Conservation (phyloP, 1,140 invertebrate genomes). For the Paraescarpia echinospica region DNA sequence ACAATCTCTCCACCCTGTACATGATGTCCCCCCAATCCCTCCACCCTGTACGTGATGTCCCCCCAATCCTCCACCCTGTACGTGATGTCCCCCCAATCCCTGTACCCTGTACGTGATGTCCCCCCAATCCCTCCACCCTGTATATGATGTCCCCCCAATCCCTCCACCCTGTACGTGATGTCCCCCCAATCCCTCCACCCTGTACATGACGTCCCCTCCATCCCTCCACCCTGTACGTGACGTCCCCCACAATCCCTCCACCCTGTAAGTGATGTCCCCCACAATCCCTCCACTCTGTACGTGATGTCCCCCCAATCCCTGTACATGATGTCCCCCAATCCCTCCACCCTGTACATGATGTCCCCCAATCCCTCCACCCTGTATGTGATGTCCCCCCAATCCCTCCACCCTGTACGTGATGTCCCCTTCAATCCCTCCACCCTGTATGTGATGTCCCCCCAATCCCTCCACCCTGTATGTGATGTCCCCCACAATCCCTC, state of each 20-base stretch:
- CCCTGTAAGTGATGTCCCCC: background rate
- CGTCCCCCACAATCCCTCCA: too few species aligned
- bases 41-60: background rate
- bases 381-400: too few species aligned
- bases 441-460: background rate
- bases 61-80: background rate
- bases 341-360: background rate
- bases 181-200: too few species aligned
- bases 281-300: background rate
- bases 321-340: too few species aligned
- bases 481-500: too few species aligned
- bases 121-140: background rate
- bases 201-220: too few species aligned
- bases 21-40: too few species aligned
- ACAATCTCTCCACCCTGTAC: background rate
- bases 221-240: background rate
- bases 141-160: too few species aligned
- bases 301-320: too few species aligned
- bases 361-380: background rate
- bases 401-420: background rate
- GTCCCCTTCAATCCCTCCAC: too few species aligned
- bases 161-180: background rate
- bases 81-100: too few species aligned
- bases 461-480: background rate
- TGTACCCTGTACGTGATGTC: background rate